Evolutionary conservation across 1,140 invertebrate species (phyloP), one percentile per base, ranked within the genome.

Genomic region (Asobara japonica): DNA sequence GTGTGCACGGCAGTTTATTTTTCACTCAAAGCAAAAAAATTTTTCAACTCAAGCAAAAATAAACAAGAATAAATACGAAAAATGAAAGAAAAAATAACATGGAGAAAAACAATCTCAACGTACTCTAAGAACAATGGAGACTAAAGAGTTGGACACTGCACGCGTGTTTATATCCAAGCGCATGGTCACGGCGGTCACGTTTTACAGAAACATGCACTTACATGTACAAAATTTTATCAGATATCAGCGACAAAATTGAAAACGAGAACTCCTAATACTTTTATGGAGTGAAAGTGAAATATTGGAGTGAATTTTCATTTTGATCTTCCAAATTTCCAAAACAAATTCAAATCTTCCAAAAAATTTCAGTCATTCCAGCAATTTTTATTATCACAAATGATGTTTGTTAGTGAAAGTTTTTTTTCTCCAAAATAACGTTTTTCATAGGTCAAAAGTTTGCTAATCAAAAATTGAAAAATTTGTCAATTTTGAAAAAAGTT

Each of bases 121-220:
- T 73, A 61, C 66, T 71, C 71, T 73, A 78, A 77, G 78, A 82
- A 83, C 81, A 83, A 82, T 82, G 78, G 80, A 80, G 78, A 82
- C 82, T 79, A 80, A 82, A 83, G 79, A 74, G 76, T 73, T 77
- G 73, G 65, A 65, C 69, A 62, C 33, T 45, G 73, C 31, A 62
- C 75, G 77, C 72, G 78, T 71, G 77, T 72, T 75, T 75, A 72
- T 76, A 67, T 74, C 64, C 33, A 33, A 71, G 76, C 76, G 72
- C 75, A 76, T 79, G 77, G 80, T 76, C 80, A 79, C 77, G 77
- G 61, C 71, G 80, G 80, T 83, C 80, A 83, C 81, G 80, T 83
- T 83, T 81, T 79, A 71, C 51, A 62, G 76, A 76, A 80, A 56
- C 65, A 33, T 64, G 74, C 75, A 71, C 66, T 72, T 38, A 38